Percentiles rank a stretch among this genome's conserved stretches.
phyloP scores from a whole-genome alignment of 2,888 invertebrate species.

The Conops quadrifasciatus region DNA sequence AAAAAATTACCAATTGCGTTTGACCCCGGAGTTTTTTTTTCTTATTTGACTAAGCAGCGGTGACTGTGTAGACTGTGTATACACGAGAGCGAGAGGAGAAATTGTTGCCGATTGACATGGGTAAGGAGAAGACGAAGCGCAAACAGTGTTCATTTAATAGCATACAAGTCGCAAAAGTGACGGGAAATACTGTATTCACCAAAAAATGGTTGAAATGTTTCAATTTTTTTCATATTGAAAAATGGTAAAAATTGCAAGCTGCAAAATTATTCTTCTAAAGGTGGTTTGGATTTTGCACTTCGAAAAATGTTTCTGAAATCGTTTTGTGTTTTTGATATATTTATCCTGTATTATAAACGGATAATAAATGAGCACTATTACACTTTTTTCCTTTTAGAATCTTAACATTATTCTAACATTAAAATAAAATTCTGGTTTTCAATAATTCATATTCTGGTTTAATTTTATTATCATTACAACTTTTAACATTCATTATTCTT shows the following conservation, averaged over 20 bases:
- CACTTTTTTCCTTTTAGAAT: neutral
- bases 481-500: no score
- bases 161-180: constrained; percentile 26
- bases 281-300: no score
- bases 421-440: neutral
- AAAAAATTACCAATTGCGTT: constrained; percentile 30
- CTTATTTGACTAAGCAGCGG: constrained; percentile 13
- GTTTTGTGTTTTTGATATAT: no score
- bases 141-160: constrained; percentile 25
- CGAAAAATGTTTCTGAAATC: no score
- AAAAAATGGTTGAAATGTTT: neutral
- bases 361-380: no score
- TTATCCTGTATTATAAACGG: no score
- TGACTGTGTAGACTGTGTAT: constrained; percentile 28
- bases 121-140: constrained; percentile 55
- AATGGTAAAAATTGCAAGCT: no score
- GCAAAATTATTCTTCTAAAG: no score
- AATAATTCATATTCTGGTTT: neutral
- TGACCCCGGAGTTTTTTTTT: constrained; percentile 23
- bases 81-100: constrained; percentile 20
- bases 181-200: neutral
- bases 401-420: no score
- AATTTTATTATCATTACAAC: neutral
- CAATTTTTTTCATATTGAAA: no score
- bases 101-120: constrained; percentile 46